A percentile compares a stretch with the other conserved stretches of the same genome.
Evolutionary conservation across 2,888 invertebrate species (phyloP).

Genomic region (Athetis lepigone): DNA sequence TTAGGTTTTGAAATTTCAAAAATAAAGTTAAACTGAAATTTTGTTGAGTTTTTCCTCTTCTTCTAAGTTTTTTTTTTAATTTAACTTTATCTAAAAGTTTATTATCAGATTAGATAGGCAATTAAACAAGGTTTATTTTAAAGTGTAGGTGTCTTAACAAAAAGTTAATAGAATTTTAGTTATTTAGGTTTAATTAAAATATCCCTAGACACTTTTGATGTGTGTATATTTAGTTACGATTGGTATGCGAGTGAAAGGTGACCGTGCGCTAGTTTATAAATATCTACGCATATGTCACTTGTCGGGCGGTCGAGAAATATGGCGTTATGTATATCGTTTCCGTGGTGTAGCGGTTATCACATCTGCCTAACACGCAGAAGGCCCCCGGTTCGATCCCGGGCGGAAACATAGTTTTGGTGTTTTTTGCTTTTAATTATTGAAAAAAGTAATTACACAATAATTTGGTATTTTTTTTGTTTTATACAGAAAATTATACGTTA

Average conservation of each 20-base stretch:
- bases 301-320: conserved; percentile 13
- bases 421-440: not conserved
- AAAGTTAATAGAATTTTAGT: too few relatives aligned
- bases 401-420: conserved; percentile 91
- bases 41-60: too few relatives aligned
- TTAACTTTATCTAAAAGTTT: too few relatives aligned
- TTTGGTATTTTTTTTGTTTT: too few relatives aligned
- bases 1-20: too few relatives aligned
- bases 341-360: conserved; percentile 97
- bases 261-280: conserved; percentile 14
- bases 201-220: not conserved
- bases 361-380: conserved; percentile 98
- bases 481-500: too few relatives aligned
- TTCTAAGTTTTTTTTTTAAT: too few relatives aligned
- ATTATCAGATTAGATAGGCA: too few relatives aligned
- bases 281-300: not conserved
- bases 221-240: not conserved
- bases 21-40: too few relatives aligned
- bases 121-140: too few relatives aligned
- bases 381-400: conserved; percentile 97
- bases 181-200: not conserved
- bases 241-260: conserved; percentile 45
- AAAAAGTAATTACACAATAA: too few relatives aligned
- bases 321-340: conserved; percentile 37
- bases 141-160: too few relatives aligned